phyloP scores from a whole-genome alignment of 2,797 vertebrate genomes.

The Periophthalmus magnuspinnatus region DNA sequence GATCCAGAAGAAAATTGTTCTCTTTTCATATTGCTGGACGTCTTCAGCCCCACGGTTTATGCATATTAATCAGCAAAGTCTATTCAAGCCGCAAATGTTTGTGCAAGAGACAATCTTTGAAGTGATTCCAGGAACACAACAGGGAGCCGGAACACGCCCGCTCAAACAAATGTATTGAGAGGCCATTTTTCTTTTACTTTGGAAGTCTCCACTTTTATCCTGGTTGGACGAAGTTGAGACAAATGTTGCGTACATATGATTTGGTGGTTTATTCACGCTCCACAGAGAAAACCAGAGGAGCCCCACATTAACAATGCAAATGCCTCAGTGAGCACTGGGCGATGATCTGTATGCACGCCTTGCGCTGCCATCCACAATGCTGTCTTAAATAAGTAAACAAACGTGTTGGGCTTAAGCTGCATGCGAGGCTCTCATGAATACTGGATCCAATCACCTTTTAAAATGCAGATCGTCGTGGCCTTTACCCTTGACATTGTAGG shows the following conservation, averaged over 20 bases:
- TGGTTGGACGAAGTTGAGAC: conserved; percentile 59
- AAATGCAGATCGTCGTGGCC: conserved; percentile 56
- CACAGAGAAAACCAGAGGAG: conserved; percentile 32
- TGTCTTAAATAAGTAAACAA: conserved; percentile 61
- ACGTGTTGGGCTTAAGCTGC: conserved; percentile 32
- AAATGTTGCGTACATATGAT: conserved; percentile 55
- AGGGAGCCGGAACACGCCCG: conserved; percentile 54
- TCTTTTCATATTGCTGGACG: conserved; percentile 24
- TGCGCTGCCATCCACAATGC: conserved; percentile 24
- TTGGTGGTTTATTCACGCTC: conserved; percentile 43
- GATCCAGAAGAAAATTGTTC: conserved; percentile 18
- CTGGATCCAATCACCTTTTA: conserved; percentile 59
- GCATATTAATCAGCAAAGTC: conserved; percentile 57
- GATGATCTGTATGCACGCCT: conserved; percentile 48
- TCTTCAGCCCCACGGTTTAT: conserved; percentile 29
- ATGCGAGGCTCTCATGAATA: conserved; percentile 60
- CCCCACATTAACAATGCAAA: conserved; percentile 57
- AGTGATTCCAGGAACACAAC: conserved; percentile 64
- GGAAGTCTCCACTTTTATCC: conserved; percentile 39
- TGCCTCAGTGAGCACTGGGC: conserved; percentile 14
- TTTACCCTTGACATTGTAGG: conserved; percentile 51
- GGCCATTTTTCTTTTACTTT: conserved; percentile 43
- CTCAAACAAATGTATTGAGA: conserved; percentile 57
- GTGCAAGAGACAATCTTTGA: conserved; percentile 60
- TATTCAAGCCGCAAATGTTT: conserved; percentile 49